Conservation (phyloP, 2,888 invertebrate genomes). For the Rhagium mordax region DNA sequence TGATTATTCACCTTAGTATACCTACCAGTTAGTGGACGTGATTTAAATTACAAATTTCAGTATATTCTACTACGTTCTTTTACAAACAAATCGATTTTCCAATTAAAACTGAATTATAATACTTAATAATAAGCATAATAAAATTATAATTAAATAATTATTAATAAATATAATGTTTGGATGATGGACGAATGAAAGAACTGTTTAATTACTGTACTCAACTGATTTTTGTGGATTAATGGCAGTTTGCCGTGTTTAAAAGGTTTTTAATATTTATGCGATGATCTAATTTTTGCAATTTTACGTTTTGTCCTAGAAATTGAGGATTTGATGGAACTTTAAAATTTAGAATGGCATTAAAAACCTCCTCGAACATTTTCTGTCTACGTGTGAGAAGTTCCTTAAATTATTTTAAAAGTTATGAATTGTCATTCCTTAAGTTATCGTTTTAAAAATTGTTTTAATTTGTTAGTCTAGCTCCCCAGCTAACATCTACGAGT, state of each 20-base stretch:
- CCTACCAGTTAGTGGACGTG: too few relatives aligned
- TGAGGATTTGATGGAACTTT: neutral
- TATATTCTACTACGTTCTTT: too few relatives aligned
- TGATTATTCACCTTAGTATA: too few relatives aligned
- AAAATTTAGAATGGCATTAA: neutral
- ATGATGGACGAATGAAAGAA: too few relatives aligned
- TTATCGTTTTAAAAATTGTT: neutral
- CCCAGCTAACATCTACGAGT: neutral
- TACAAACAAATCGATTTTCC: too few relatives aligned
- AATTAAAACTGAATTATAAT: too few relatives aligned
- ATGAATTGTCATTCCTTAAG: neutral
- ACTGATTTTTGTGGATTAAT: neutral
- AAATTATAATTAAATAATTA: too few relatives aligned
- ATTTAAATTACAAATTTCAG: too few relatives aligned
- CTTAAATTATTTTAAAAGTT: neutral
- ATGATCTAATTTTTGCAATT: neutral
- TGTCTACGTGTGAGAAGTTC: neutral
- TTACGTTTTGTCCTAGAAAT: neutral
- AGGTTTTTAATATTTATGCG: neutral
- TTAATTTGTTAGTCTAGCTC: neutral
- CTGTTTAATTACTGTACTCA: too few relatives aligned
- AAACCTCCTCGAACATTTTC: neutral
- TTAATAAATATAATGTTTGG: too few relatives aligned
- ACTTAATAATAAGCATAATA: too few relatives aligned
- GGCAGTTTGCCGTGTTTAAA: neutral